These are phyloP conservation scores for Cheilosia pagana DNA, from an alignment of 2,888 invertebrate genomes.

Conservation along the genomic window DNA sequence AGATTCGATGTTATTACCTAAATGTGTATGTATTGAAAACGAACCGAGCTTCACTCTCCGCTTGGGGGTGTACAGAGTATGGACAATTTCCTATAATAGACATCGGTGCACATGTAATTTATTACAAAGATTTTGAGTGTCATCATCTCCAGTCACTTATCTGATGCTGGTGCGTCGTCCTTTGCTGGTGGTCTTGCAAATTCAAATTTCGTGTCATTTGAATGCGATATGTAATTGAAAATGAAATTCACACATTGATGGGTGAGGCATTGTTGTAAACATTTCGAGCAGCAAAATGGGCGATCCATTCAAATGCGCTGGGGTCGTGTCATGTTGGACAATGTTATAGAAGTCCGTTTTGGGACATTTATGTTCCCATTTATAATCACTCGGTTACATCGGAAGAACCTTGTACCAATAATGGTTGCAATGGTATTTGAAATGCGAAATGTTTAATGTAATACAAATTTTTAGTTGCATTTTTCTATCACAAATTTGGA, in stretches of 20 bases:
- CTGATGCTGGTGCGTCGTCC: neutral
- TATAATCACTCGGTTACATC: no score
- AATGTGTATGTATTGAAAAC: neutral
- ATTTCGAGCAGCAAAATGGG: neutral
- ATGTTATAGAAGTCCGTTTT: no score
- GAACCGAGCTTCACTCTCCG: neutral
- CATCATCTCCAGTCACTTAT: slow-evolving; percentile 18
- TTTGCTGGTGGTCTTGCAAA: neutral
- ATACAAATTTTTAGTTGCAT: no score
- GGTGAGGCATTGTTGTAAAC: neutral
- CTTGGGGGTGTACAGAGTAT: neutral
- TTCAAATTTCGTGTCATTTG: neutral
- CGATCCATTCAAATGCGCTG: neutral
- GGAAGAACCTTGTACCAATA: no score
- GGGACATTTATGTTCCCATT: no score
- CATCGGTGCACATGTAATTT: slow-evolving; percentile 15
- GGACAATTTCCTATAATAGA: neutral
- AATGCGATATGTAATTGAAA: slow-evolving; percentile 20
- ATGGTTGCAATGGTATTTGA: no score
- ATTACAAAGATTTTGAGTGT: slow-evolving; percentile 8
- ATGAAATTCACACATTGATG: neutral
- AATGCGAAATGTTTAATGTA: no score
- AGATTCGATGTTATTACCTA: slow-evolving; percentile 18
- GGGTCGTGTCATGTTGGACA: neutral
- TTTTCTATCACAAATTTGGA: no score